Evolutionary conservation across 2,797 vertebrate species (phyloP), one percentile per base, ranked within the genome.

Genomic region (Neosilurus mollespiculum): DNA sequence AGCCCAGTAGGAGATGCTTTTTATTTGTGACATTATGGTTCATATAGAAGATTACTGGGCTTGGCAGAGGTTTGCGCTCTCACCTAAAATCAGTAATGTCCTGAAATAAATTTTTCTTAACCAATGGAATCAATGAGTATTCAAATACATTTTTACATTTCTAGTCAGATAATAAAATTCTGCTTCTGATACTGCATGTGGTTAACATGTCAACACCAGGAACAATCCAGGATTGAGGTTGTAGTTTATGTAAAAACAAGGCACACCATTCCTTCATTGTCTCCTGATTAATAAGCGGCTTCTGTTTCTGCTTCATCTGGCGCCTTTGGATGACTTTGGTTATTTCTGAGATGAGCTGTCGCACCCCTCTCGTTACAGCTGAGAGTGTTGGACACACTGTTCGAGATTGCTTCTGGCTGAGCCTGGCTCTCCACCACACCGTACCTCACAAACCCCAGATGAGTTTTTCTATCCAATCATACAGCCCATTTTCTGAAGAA

Each of bases 381-480:
- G 65, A 79, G 75, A 66, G 73, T 85, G 76, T 83, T 73, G 83
- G 80, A 87, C 56, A 69, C 78, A 80, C 78, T 83, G 69, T 87
- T 80, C 53, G 78, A 80, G 86, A 88, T 88, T 88, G 86, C 83
- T 83, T 82, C 84, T 81, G 88, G 83, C 82, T 86, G 86, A 87
- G 81, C 43, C 78, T 85, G 84, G 86, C 88, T 86, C 73, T 80
- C 65, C 84, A 88, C 88, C 83, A 61, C 34, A 26, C 71, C 34
- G 56, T 78, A 81, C 82, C 80, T 80, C 78, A 84, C n/a, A 58
- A 84, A 67, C 86, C 10, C 51, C 86, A 77, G 66, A 88, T 88
- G 85, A 86, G 85, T 88, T 88, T 79, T 88, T 88, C 83, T 79
- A 83, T 88, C 81, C 87, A 88, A 88, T 88, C 87, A 83, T 61